phyloP scores from a whole-genome alignment of 2,797 vertebrate species.

The Falco columbarius region DNA sequence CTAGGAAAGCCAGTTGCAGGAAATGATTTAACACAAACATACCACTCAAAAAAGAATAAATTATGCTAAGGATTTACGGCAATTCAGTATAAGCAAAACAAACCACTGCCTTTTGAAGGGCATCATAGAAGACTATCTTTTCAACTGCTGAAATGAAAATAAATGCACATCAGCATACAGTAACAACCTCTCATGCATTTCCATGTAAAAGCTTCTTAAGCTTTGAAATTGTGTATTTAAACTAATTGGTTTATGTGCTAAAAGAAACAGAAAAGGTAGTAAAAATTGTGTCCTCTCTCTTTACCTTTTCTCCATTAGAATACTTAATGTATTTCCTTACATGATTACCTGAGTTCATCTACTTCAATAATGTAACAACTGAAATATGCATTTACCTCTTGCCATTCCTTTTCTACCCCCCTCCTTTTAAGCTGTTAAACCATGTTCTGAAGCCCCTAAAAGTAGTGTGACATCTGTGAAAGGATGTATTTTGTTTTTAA shows the following conservation, averaged over 20 bases:
- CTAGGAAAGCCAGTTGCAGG: not conserved
- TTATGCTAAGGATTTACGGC: not conserved
- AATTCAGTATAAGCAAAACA: not conserved
- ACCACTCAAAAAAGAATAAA: not conserved
- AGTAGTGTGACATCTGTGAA: constrained; percentile 15
- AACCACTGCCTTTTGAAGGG: not conserved
- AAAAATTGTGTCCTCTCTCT: not conserved
- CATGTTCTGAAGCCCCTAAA: not conserved
- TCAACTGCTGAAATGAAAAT: constrained; percentile 29
- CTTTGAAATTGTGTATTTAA: constrained; percentile 44
- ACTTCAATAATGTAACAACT: not conserved
- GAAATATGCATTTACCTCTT: constrained; percentile 16
- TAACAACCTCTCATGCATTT: constrained; percentile 16
- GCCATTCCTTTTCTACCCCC: not conserved
- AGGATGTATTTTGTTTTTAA: constrained; percentile 48
- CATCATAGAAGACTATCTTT: not conserved
- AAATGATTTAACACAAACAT: not conserved
- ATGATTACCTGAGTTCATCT: not conserved
- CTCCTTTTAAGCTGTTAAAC: constrained; percentile 19
- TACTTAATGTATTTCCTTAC: not conserved
- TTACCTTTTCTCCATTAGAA: not conserved
- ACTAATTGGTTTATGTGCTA: constrained; percentile 20
- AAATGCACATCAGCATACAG: constrained; percentile 16
- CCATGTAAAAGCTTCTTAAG: constrained; percentile 44
- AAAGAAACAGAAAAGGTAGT: constrained; percentile 16